phyloP scores from a whole-genome alignment of 2,113 vertebrate species.

The Miniopterus natalensis region DNA sequence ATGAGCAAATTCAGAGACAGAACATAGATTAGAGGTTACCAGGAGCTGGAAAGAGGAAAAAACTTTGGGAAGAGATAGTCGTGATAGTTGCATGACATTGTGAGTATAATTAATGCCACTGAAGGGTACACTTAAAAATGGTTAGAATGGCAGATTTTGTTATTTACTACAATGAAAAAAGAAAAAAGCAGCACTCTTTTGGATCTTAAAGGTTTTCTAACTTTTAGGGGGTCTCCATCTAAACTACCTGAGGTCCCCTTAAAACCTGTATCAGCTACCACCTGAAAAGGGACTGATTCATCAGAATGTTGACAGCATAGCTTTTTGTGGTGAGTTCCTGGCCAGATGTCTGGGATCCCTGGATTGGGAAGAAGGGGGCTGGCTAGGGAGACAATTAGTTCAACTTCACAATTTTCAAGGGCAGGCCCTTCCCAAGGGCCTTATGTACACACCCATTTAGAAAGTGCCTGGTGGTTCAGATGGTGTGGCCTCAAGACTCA shows the following conservation, averaged over 20 bases:
- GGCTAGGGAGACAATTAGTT: background rate
- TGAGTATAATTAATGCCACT: background rate
- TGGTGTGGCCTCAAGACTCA: background rate
- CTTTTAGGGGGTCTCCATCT: background rate
- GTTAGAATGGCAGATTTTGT: background rate
- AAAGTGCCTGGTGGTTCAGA: background rate
- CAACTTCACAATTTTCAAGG: background rate
- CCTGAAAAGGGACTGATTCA: too few relatives aligned
- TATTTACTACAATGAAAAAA: background rate
- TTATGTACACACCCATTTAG: background rate
- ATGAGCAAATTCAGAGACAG: background rate
- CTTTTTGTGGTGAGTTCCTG: background rate
- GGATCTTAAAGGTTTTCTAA: background rate
- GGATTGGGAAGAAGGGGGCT: background rate
- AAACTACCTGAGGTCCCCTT: background rate
- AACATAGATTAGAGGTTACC: background rate
- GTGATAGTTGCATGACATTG: background rate
- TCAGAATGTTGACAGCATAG: background rate
- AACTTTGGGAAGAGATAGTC: background rate
- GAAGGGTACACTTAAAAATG: background rate
- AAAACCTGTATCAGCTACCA: background rate
- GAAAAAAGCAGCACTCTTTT: background rate
- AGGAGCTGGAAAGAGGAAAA: background rate
- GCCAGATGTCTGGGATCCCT: background rate
- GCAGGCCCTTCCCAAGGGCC: background rate